A percentile compares a stretch with the other conserved stretches of the same genome.
Evolutionary conservation across 2,113 vertebrate genomes (phyloP).

Genomic region (Ptilonorhynchus violaceus): DNA sequence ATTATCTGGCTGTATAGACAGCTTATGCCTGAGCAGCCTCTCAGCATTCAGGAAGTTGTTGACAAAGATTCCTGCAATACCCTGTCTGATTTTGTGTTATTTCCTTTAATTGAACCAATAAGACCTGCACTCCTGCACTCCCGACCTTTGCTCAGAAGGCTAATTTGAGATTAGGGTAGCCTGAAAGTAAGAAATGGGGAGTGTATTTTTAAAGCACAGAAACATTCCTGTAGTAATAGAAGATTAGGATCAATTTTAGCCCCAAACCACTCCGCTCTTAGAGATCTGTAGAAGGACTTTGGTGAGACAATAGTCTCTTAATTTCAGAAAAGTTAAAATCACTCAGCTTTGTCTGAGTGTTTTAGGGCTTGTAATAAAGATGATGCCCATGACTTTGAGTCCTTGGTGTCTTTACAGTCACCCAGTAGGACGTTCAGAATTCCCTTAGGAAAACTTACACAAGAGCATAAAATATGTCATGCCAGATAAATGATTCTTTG

Average conservation of each 20-base stretch:
- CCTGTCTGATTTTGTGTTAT: slow-evolving; percentile 41
- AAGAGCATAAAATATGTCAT: slow-evolving; percentile 1
- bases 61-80: slow-evolving; percentile 33
- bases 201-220: slow-evolving; percentile 9
- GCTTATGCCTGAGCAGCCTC: background rate
- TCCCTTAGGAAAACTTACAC: slow-evolving; percentile 43
- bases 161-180: slow-evolving; percentile 29
- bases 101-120: slow-evolving; percentile 42
- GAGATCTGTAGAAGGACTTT: background rate
- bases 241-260: background rate
- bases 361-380: slow-evolving; percentile 42
- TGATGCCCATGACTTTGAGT: slow-evolving; percentile 20
- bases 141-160: slow-evolving; percentile 24
- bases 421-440: slow-evolving; percentile 25
- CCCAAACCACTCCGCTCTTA: background rate
- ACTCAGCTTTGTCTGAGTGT: slow-evolving; percentile 9
- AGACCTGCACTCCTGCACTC: slow-evolving; percentile 1
- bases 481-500: slow-evolving; percentile 33
- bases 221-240: background rate
- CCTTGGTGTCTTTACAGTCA: background rate
- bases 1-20: slow-evolving; percentile 1
- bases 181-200: slow-evolving; percentile 10
- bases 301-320: slow-evolving; percentile 1
- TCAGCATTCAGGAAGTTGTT: slow-evolving; percentile 37
- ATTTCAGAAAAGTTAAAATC: slow-evolving; percentile 26